Base-by-base conservation (phyloP, 2,888 invertebrate species). In the Gari tellinella region DNA sequence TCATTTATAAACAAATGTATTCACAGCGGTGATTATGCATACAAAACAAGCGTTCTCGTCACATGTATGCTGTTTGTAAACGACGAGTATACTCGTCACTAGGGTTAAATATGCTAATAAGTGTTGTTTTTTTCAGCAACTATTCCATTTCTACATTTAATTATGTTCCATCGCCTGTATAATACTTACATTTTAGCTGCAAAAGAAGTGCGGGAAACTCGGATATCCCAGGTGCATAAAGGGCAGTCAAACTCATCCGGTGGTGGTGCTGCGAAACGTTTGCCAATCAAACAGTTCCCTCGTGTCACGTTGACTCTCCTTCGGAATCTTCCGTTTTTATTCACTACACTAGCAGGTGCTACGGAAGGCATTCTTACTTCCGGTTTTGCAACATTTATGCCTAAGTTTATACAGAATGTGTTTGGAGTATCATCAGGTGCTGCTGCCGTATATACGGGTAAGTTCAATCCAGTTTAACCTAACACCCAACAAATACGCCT, bases 401-500 rank as follows among this genome's bases (percentile, higher is more conserved):
- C 95, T 10, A 96, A 95, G 88, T 95, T 95, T 89, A 94, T 96
- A 87, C 95, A 96, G 91, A 95, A 95, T 10, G 95, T 95, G 88
- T 96, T 94, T 88, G 93, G 94, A 76, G 94, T 94, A 72, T 94
- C 94, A 0, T 94, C 96, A 0, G 95, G 94, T 14, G 93, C 93
- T 62, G 95, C 95, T 17, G 95, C 94, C 19, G 93, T 95, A 72
- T 92, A 95, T 69, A 94, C 95, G 80, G 96, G 95, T 94, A 72
- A 55, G 46, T 31, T 12, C n/a, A 31, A n/a, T n/a, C n/a, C n/a
- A n/a, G n/a, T n/a, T n/a, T n/a, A n/a, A n/a, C n/a, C n/a, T n/a
- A n/a, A n/a, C n/a, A n/a, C n/a, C n/a, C n/a, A n/a, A n/a, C n/a
- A n/a, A n/a, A n/a, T n/a, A n/a, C n/a, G n/a, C n/a, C n/a, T n/a